Conservation (phyloP, 1,140 invertebrate genomes). For the Psilanteris sp. region DNA sequence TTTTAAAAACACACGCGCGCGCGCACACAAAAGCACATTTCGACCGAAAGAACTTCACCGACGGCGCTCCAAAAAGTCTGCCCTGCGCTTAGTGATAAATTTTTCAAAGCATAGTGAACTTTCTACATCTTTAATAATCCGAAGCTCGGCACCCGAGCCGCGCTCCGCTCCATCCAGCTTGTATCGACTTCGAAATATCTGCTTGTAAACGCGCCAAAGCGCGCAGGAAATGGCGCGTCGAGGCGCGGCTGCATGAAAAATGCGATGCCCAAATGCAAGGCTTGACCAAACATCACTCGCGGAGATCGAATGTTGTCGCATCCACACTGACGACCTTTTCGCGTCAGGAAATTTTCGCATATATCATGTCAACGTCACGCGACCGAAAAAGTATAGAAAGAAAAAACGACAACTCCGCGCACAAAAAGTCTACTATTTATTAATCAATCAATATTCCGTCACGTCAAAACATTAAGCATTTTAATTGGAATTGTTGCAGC, state of each 20-base stretch:
- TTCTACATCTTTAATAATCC: constrained; percentile 61
- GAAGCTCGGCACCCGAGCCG: too few relatives aligned
- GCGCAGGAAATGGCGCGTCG: constrained; percentile 43
- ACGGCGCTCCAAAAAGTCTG: constrained; percentile 34
- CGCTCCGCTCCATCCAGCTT: constrained; percentile 10
- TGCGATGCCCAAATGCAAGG: constrained; percentile 22
- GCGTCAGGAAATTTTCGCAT: constrained; percentile 20
- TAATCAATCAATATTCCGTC: constrained; percentile 23
- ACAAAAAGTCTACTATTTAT: constrained; percentile 20
- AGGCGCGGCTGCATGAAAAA: constrained; percentile 31
- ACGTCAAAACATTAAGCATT: constrained; percentile 2
- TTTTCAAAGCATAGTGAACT: constrained; percentile 50
- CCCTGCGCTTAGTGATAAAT: constrained; percentile 42
- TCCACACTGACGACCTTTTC: constrained; percentile 31
- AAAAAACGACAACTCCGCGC: not conserved
- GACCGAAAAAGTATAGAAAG: not conserved
- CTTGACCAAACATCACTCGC: constrained; percentile 35
- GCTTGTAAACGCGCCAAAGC: constrained; percentile 51
- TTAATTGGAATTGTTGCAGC: constrained; percentile 6
- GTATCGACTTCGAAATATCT: constrained; percentile 42
- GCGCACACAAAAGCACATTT: not conserved
- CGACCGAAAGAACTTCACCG: too few relatives aligned
- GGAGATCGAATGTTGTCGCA: constrained; percentile 30
- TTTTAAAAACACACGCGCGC: constrained; percentile 4
- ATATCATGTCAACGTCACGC: constrained; percentile 20